Base-by-base conservation (phyloP, 2,113 vertebrate species). In the Cavia porcellus region DNA sequence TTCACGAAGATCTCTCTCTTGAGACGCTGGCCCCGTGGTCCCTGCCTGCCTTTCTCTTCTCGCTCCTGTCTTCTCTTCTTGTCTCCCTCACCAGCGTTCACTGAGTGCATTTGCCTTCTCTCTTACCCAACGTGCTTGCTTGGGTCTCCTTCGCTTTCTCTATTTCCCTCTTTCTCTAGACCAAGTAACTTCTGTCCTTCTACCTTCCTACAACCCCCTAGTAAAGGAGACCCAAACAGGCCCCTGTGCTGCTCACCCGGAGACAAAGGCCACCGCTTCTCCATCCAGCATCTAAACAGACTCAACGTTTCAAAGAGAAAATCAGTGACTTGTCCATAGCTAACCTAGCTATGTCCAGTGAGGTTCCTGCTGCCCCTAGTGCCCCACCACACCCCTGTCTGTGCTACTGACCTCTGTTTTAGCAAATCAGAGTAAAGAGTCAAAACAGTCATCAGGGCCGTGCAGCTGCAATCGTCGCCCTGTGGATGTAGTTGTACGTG, bases 151-250 rank as follows among this genome's bases (percentile, higher is more conserved):
- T 47, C 59, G 68, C 92, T 94, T 89, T 93, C 66, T 81, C 4
- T 68, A 81, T 81, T 94, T 96, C 70, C 82, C 80, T 87, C 97
- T 85, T 87, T 92, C 70, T 84, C 55, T 38, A 70, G 57, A 20
- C 22, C 79, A 83, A 94, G 86, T 45, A 94, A 84, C 81, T 61
- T 77, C 72, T 28, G 62, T 88, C 89, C 92, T 95, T 92, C 30
- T 93, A 66, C 14, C 55, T 85, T 24, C 45, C 42, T 91, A 68
- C 2, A 50, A 57, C 28, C 15, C 17, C 50, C 83, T 17, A 94
- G 59, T 70, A 66, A n/a, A 84, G 79, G 35, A 94, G 20, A 38
- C 28, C 30, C 47, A 82, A 79, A 62, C 70, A n/a, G 86, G 42
- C 47, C 77, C 66, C 80, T 74, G 19, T 81, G 52, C 80, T 47